A percentile compares a stretch with the other conserved stretches of the same genome.
Conservation (phyloP, 2,888 invertebrate genomes). For the Isoperla grammatica region DNA sequence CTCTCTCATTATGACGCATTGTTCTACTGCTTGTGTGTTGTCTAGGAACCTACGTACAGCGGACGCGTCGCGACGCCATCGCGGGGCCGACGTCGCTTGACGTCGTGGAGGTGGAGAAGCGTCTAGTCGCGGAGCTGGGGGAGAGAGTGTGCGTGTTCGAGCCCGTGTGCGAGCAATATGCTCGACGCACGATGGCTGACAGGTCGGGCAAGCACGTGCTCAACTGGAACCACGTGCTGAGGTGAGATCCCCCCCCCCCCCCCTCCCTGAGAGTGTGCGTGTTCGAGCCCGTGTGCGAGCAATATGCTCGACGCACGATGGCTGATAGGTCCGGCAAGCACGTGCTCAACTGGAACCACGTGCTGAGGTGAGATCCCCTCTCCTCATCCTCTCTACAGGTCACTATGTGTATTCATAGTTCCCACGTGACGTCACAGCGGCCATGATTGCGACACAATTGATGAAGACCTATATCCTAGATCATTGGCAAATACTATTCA, state of each 20-base stretch:
- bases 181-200: conserved; percentile 49
- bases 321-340: conserved; percentile 40
- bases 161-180: conserved; percentile 68
- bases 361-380: conserved; percentile 77
- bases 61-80: conserved; percentile 53
- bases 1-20: too few species aligned
- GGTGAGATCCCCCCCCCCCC: conserved; percentile 63
- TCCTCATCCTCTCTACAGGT: too few species aligned
- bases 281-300: conserved; percentile 69
- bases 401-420: too few species aligned
- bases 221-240: conserved; percentile 72
- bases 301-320: conserved; percentile 56
- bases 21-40: not conserved
- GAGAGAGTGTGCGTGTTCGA: conserved; percentile 73
- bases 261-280: conserved; percentile 73
- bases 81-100: conserved; percentile 45
- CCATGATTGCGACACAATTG: too few species aligned
- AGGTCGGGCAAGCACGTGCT: conserved; percentile 44
- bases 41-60: conserved; percentile 65
- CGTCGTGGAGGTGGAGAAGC: conserved; percentile 69
- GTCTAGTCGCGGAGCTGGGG: conserved; percentile 69
- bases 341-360: conserved; percentile 64
- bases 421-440: too few species aligned
- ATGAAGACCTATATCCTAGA: too few species aligned
- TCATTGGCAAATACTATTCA: too few species aligned